These are phyloP conservation scores for Mormyrops boulengeri DNA, from an alignment of 2,797 vertebrate genomes.

Conservation along the genomic window DNA sequence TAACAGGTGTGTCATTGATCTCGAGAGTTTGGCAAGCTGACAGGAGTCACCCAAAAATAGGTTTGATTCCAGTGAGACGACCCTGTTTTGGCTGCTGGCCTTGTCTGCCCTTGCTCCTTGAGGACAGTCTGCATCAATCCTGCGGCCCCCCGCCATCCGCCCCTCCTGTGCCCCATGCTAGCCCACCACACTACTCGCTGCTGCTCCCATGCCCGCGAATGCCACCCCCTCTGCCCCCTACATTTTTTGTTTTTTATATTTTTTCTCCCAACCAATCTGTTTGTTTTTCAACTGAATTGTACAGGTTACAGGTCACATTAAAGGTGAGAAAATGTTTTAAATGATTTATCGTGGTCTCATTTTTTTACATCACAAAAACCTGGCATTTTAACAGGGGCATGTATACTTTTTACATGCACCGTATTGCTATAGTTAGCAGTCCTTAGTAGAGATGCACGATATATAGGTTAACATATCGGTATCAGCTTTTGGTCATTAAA, in stretches of 20 bases:
- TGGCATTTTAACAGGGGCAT: background rate
- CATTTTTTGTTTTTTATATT: background rate
- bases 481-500: background rate
- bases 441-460: background rate
- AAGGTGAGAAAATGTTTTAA: background rate
- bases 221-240: background rate
- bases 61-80: background rate
- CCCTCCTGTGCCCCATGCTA: background rate
- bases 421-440: background rate
- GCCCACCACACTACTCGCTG: background rate
- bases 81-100: background rate
- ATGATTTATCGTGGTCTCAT: background rate
- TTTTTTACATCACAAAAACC: background rate
- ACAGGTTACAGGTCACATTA: background rate
- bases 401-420: background rate
- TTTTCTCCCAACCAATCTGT: background rate
- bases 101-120: background rate
- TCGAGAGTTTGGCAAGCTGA: background rate
- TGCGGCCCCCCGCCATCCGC: background rate
- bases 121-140: background rate
- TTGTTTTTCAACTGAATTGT: background rate
- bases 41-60: conserved; percentile 1
- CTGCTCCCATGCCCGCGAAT: background rate
- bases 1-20: conserved; percentile 9
- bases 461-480: background rate